Evolutionary conservation across 2,888 invertebrate species (phyloP).

Genomic region (Panopea generosa): DNA sequence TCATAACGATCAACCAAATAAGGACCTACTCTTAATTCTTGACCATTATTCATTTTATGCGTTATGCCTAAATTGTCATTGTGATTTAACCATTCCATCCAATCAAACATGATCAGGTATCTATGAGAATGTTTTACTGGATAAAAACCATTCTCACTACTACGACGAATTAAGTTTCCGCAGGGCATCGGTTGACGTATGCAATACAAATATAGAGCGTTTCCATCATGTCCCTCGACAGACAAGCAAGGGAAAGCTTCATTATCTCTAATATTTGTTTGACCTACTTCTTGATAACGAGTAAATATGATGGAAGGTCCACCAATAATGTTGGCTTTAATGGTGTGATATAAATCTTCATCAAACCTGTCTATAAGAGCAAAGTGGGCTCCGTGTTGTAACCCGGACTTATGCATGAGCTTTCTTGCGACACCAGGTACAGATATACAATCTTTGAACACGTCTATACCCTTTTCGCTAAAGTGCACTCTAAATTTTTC

Average conservation of each 20-base stretch:
- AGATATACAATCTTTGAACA: constrained; percentile 13
- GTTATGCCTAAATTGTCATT: background rate
- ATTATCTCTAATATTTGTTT: background rate
- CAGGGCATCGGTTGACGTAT: constrained; percentile 49
- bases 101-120: background rate
- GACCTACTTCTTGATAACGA: background rate
- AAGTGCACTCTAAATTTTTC: background rate
- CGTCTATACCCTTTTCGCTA: background rate
- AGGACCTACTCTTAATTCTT: background rate
- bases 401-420: constrained; percentile 6
- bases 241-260: constrained; percentile 30
- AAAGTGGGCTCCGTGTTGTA: background rate
- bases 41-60: background rate
- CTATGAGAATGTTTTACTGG: constrained; percentile 7
- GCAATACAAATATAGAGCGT: constrained; percentile 40
- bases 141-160: constrained; percentile 26
- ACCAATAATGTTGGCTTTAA: background rate
- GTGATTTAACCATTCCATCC: constrained; percentile 1
- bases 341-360: background rate
- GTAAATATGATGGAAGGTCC: constrained; percentile 3
- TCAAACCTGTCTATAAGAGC: background rate
- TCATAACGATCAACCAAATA: background rate
- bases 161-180: constrained; percentile 39
- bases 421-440: constrained; percentile 17
- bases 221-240: constrained; percentile 41